phyloP scores from a whole-genome alignment of 2,113 vertebrate species.

The Phrynosoma blainvillii region DNA sequence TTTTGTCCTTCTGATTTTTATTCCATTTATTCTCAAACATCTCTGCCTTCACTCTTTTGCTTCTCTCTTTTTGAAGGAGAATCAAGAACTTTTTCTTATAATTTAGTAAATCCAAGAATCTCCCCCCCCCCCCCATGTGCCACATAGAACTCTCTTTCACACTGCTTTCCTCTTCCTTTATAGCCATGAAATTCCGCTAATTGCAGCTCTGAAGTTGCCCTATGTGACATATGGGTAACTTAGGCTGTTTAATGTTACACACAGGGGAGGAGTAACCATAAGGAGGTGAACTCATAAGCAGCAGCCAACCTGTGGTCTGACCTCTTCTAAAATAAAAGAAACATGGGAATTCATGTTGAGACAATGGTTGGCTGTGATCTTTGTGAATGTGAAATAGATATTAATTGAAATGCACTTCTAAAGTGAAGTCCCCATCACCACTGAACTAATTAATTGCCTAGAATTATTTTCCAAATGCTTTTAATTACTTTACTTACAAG shows the following conservation, averaged over 20 bases:
- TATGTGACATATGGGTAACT: neutral
- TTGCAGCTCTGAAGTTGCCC: neutral
- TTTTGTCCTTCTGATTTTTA: neutral
- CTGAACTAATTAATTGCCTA: neutral
- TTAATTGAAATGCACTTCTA: constrained; percentile 5
- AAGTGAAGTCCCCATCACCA: neutral
- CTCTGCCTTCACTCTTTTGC: neutral
- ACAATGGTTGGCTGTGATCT: neutral
- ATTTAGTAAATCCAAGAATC: neutral
- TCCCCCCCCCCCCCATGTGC: neutral
- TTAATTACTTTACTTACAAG: neutral
- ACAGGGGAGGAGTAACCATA: neutral
- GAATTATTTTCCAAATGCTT: neutral
- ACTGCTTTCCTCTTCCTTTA: neutral
- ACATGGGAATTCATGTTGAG: constrained; percentile 10
- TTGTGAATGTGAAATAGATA: constrained; percentile 6
- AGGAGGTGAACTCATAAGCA: neutral
- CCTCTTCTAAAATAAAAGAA: neutral
- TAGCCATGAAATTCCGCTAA: neutral
- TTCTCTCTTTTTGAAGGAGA: neutral
- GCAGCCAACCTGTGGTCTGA: constrained; percentile 9
- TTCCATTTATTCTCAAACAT: neutral
- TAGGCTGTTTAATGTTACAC: neutral
- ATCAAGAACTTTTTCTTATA: neutral
- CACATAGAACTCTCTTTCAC: neutral